A percentile compares a stretch with the other conserved stretches of the same genome.
phyloP scores from a whole-genome alignment of 2,797 vertebrate genomes.

The Pipistrellus pipistrellus region DNA sequence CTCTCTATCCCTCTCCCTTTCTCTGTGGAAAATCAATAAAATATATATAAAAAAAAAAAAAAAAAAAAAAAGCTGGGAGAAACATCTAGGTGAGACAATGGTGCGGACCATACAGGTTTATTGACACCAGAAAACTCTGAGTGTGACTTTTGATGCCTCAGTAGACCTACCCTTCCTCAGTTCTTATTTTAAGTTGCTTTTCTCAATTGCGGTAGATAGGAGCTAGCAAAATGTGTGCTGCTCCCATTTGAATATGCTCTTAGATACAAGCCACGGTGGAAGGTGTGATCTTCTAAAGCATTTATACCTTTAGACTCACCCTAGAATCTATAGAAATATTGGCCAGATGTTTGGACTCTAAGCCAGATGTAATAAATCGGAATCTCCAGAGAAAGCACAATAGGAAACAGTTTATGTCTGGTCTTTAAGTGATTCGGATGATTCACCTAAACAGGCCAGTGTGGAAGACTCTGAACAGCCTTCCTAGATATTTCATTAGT shows the following conservation, averaged over 20 bases:
- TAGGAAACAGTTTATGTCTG: not conserved
- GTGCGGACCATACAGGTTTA: not conserved
- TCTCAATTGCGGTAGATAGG: not conserved
- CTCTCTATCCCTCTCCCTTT: too few relatives aligned
- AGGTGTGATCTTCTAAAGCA: not conserved
- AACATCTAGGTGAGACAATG: not conserved
- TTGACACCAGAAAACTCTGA: not conserved
- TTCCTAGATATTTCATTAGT: not conserved
- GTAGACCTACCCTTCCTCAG: not conserved
- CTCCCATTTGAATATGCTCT: not conserved
- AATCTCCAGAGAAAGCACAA: not conserved
- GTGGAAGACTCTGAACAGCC: not conserved
- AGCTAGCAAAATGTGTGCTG: not conserved
- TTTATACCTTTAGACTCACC: constrained; percentile 1
- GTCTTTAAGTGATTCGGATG: not conserved
- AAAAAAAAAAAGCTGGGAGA: not conserved
- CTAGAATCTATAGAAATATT: not conserved
- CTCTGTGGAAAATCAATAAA: too few relatives aligned
- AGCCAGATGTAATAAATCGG: not conserved
- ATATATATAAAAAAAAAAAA: too few relatives aligned
- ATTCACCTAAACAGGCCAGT: not conserved
- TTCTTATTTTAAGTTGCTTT: not conserved
- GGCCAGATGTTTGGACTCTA: not conserved
- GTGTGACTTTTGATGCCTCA: not conserved
- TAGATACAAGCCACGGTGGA: not conserved